phyloP scores from a whole-genome alignment of 2,113 vertebrate genomes.

The Corynorhinus townsendii region DNA sequence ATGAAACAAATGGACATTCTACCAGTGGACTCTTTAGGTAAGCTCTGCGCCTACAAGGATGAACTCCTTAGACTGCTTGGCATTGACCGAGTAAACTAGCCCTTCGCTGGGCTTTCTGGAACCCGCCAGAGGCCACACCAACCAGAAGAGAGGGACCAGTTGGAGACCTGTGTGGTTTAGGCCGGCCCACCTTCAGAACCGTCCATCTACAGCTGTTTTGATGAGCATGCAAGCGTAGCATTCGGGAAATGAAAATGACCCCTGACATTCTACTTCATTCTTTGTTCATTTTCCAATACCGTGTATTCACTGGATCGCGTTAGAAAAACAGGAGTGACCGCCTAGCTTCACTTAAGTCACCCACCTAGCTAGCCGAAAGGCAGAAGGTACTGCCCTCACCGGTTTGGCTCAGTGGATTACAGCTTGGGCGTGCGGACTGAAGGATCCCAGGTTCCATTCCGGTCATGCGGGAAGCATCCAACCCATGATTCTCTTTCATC shows the following conservation, averaged over 20 bases:
- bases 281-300: background rate
- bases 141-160: background rate
- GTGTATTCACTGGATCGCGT: background rate
- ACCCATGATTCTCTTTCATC: too few relatives aligned
- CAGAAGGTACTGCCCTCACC: too few relatives aligned
- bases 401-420: too few relatives aligned
- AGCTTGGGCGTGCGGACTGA: too few relatives aligned
- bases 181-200: background rate
- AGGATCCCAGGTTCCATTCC: too few relatives aligned
- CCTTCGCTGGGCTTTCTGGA: background rate
- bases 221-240: background rate
- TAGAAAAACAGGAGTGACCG: background rate
- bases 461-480: too few relatives aligned
- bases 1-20: background rate
- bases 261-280: background rate
- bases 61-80: background rate
- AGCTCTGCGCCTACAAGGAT: background rate
- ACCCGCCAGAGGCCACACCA: too few relatives aligned
- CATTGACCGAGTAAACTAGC: background rate
- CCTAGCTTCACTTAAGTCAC: background rate
- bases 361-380: background rate
- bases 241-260: background rate
- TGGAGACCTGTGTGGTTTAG: background rate
- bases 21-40: background rate
- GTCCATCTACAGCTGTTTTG: background rate